These are phyloP conservation scores for Turdus rufiventris DNA, from an alignment of 2,113 vertebrate species.

Conservation along the genomic window DNA sequence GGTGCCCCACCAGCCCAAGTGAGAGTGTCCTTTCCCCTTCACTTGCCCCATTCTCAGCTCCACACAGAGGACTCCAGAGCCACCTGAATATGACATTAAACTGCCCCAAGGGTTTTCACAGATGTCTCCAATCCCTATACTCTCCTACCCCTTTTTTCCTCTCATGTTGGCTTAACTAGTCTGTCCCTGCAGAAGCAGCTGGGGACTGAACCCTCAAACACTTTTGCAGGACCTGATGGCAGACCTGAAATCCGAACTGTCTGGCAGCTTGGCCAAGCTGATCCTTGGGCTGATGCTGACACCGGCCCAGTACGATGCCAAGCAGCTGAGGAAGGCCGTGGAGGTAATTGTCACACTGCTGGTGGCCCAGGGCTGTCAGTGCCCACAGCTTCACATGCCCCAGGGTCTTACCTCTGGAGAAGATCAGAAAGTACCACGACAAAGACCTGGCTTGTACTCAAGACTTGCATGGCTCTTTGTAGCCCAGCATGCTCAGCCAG, in stretches of 20 bases:
- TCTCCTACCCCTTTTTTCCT: not conserved
- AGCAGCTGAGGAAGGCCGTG: constrained; percentile 95
- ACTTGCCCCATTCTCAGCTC: not conserved
- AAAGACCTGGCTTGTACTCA: not conserved
- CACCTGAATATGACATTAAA: not conserved
- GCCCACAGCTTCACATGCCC: not conserved
- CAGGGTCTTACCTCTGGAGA: rapidly evolving
- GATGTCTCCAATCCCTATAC: not conserved
- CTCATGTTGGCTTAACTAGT: rapidly evolving
- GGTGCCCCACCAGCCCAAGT: not conserved
- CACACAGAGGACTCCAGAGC: rapidly evolving
- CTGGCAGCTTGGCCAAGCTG: constrained; percentile 86
- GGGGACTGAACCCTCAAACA: not conserved
- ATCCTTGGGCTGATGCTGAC: constrained; percentile 93
- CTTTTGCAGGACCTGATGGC: constrained; percentile 87
- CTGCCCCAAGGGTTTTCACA: not conserved
- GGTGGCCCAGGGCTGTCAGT: rapidly evolving
- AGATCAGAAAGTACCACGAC: not conserved
- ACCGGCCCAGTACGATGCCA: constrained; percentile 90
- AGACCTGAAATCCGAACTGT: constrained; percentile 93
- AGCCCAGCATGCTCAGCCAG: not conserved
- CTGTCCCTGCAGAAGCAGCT: rapidly evolving
- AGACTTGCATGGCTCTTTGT: not conserved
- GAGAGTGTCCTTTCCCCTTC: not conserved
- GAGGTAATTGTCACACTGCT: constrained; percentile 72